phyloP scores from a whole-genome alignment of 2,797 vertebrate genomes.

The Chaenodraco wilsoni region DNA sequence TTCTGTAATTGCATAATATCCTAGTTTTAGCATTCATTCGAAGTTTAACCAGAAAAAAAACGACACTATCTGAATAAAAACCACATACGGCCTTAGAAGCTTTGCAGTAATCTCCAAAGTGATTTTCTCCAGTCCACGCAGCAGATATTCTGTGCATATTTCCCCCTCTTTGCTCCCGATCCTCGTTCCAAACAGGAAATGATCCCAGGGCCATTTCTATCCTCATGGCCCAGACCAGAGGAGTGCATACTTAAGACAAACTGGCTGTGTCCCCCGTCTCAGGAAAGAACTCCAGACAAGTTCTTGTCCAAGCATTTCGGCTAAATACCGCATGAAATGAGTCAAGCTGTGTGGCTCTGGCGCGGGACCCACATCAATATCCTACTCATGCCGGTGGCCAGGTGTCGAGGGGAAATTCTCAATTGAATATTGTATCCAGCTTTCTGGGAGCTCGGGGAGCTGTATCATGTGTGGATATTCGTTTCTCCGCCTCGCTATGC shows the following conservation, averaged over 20 bases:
- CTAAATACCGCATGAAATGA: conserved; percentile 70
- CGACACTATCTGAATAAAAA: too few relatives aligned
- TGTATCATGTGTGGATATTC: conserved; percentile 74
- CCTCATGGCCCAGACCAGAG: conserved; percentile 39
- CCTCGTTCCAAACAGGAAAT: conserved; percentile 69
- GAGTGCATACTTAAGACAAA: conserved; percentile 50
- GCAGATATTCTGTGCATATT: conserved; percentile 46
- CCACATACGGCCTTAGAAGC: too few relatives aligned
- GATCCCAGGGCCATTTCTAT: conserved; percentile 58
- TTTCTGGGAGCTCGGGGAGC: conserved; percentile 72
- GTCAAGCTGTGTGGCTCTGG: conserved; percentile 72
- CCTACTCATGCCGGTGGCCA: conserved; percentile 75
- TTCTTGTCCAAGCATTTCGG: conserved; percentile 70
- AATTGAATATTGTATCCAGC: conserved; percentile 77
- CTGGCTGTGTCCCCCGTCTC: conserved; percentile 59
- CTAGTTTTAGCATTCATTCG: background rate
- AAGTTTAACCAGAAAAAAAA: background rate
- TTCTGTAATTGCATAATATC: background rate
- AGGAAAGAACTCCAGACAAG: conserved; percentile 73
- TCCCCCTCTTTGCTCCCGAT: conserved; percentile 36
- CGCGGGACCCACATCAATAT: conserved; percentile 70
- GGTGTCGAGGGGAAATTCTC: conserved; percentile 81
- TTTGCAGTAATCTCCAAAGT: conserved; percentile 19
- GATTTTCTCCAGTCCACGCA: conserved; percentile 38
- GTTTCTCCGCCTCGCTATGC: conserved; percentile 59